A percentile compares a stretch with the other conserved stretches of the same genome.
phyloP scores from a whole-genome alignment of 2,797 vertebrate species.

The Characodon lateralis region DNA sequence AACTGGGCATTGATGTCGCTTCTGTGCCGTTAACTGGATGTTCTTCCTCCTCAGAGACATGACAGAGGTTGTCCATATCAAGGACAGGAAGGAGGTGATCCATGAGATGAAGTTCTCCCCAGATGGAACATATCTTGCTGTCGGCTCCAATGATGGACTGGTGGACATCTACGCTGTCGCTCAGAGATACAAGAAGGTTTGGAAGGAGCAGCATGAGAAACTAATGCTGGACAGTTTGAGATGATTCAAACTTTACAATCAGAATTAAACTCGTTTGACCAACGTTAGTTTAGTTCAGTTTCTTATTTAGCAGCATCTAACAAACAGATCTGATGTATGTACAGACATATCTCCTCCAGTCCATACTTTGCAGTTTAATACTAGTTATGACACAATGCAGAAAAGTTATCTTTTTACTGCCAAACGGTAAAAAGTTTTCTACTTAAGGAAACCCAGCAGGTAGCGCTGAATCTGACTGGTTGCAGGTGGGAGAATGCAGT shows the following conservation, averaged over 20 bases:
- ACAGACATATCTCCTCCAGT: background rate
- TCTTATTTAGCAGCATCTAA: too few species aligned
- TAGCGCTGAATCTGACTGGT: background rate
- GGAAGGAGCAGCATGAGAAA: background rate
- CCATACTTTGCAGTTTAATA: background rate
- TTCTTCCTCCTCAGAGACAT: slow-evolving; percentile 85
- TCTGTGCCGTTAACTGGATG: background rate
- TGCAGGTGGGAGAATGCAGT: slow-evolving; percentile 87
- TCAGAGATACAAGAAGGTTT: slow-evolving; percentile 91
- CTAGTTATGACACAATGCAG: background rate
- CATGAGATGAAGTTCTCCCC: slow-evolving; percentile 98
- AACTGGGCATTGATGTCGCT: background rate
- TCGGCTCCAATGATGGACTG: slow-evolving; percentile 92
- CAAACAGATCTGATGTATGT: too few species aligned
- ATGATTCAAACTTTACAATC: background rate
- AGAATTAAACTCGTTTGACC: too few species aligned
- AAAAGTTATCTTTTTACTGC: too few species aligned
- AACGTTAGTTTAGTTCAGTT: too few species aligned
- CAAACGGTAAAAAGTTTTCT: background rate
- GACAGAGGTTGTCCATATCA: slow-evolving; percentile 97
- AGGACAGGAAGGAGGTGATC: slow-evolving; percentile 96
- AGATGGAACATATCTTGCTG: slow-evolving; percentile 91
- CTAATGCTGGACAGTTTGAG: background rate
- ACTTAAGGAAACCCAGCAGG: background rate
- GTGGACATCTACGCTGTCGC: slow-evolving; percentile 92